These are phyloP conservation scores for Dysidea cf. avara DNA, from an alignment of 37 sponge, comb jelly and placozoan species.

Conservation along the genomic window DNA sequence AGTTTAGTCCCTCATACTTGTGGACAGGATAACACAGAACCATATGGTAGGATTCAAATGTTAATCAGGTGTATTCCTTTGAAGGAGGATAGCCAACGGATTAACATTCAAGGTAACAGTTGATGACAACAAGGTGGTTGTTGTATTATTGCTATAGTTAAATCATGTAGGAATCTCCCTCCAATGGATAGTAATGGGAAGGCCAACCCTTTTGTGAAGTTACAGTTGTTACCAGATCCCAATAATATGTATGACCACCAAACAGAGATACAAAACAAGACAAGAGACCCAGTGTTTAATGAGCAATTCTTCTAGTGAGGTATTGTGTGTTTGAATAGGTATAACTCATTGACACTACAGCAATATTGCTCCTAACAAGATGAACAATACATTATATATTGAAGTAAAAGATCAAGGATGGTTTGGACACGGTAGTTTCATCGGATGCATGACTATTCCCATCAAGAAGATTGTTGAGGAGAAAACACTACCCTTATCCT, in stretches of 20 bases:
- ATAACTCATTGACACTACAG: neutral
- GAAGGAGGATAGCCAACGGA: conserved; percentile 29
- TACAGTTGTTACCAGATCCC: conserved; percentile 63
- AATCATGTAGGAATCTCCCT: conserved; percentile 77
- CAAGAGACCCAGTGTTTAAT: conserved; percentile 80
- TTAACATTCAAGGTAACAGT: conserved; percentile 66
- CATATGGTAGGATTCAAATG: conserved; percentile 54
- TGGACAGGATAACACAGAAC: conserved; percentile 49
- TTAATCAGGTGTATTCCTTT: conserved; percentile 23
- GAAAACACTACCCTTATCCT: conserved; percentile 21
- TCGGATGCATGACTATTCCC: conserved; percentile 79
- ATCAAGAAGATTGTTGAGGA: conserved; percentile 57
- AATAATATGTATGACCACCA: conserved; percentile 66
- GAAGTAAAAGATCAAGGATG: conserved; percentile 96
- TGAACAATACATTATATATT: conserved; percentile 44
- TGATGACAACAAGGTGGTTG: neutral
- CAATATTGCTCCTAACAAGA: neutral
- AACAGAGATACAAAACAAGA: conserved; percentile 72
- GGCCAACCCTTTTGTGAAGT: conserved; percentile 92
- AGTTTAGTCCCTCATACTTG: conserved; percentile 70
- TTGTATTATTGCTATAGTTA: conserved; percentile 32
- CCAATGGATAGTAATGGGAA: conserved; percentile 97
- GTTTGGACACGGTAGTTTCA: conserved; percentile 69
- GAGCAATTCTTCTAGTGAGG: conserved; percentile 89
- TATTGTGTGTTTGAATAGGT: neutral